Evolutionary conservation across 2,888 invertebrate genomes (phyloP).

Genomic region (Miltochrista miniata): DNA sequence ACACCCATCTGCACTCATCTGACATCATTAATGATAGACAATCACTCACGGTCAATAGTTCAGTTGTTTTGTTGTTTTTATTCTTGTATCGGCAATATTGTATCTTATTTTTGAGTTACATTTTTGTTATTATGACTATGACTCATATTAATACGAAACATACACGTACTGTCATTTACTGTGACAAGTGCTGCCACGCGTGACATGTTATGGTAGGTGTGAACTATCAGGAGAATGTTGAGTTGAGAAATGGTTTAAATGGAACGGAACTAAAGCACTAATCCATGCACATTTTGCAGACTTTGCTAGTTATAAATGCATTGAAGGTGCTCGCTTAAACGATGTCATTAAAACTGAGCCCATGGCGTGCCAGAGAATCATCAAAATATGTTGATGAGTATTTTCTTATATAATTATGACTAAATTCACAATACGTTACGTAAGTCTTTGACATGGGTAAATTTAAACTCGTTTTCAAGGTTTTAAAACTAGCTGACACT

Average conservation of each 20-base stretch:
- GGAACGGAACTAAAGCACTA: constrained; percentile 3
- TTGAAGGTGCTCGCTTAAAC: no score
- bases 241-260: constrained; percentile 3
- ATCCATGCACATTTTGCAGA: not conserved
- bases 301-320: no score
- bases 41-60: constrained; percentile 62
- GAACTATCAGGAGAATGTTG: constrained; percentile 10
- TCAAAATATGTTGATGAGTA: not conserved
- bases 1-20: constrained; percentile 58
- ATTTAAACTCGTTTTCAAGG: not conserved
- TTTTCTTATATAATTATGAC: not conserved
- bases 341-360: no score
- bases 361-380: no score
- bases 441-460: not conserved
- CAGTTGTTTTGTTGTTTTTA: constrained; percentile 43
- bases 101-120: constrained; percentile 4
- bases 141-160: not conserved
- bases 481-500: not conserved
- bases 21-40: constrained; percentile 54
- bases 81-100: constrained; percentile 27
- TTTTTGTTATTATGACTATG: constrained; percentile 1
- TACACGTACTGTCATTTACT: not conserved
- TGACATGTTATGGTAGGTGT: constrained; percentile 6
- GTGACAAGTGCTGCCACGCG: not conserved
- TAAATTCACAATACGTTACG: not conserved